These are phyloP conservation scores for Spinibarbus caldwelli DNA, from an alignment of 2,797 vertebrate genomes.

Conservation along the genomic window DNA sequence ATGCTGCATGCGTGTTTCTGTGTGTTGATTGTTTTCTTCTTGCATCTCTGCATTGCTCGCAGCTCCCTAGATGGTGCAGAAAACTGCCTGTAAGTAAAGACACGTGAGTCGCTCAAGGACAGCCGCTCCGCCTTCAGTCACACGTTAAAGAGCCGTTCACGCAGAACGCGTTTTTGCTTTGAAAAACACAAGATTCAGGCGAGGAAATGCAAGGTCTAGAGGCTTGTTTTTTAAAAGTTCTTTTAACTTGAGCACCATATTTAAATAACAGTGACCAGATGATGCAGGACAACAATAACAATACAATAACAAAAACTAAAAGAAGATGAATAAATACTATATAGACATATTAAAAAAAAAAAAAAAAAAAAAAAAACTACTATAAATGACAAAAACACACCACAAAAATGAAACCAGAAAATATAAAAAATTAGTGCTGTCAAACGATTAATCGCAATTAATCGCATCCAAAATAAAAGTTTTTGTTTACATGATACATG, in stretches of 20 bases:
- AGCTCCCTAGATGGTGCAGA: conserved; percentile 97
- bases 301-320: not conserved
- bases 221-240: too few relatives aligned
- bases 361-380: too few relatives aligned
- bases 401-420: not conserved
- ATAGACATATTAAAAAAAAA: too few relatives aligned
- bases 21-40: conserved; percentile 56
- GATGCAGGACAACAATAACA: too few relatives aligned
- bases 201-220: too few relatives aligned
- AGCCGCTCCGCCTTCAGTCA: not conserved
- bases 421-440: not conserved
- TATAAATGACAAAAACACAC: not conserved
- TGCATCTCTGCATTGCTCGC: conserved; percentile 64
- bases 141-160: not conserved
- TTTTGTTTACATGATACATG: too few relatives aligned
- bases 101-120: not conserved
- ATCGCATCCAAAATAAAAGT: too few relatives aligned
- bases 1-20: conserved; percentile 50
- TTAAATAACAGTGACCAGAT: too few relatives aligned
- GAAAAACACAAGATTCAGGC: too few relatives aligned
- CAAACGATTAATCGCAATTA: too few relatives aligned
- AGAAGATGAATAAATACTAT: not conserved
- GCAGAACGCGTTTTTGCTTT: not conserved
- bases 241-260: not conserved
- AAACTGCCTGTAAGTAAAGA: conserved; percentile 92